Conservation (phyloP, 1,140 invertebrate genomes). For the Zaprionus capensis region DNA sequence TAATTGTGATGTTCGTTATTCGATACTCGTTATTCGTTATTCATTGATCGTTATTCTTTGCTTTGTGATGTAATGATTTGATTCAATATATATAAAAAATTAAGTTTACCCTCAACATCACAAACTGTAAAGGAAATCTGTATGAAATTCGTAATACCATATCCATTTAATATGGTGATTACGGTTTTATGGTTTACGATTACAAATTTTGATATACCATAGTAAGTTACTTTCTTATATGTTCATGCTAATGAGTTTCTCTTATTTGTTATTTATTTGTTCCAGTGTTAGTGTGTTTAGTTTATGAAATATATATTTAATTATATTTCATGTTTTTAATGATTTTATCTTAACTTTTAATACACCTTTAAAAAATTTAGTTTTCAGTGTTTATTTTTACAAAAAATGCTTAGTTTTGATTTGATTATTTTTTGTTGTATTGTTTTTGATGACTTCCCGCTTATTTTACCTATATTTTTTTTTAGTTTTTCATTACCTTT, state of each 20-base stretch:
- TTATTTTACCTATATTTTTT: slow-evolving; percentile 29
- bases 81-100: slow-evolving; percentile 51
- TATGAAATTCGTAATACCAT: slow-evolving; percentile 33
- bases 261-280: slow-evolving; percentile 28
- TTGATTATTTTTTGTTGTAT: slow-evolving; percentile 65
- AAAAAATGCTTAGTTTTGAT: slow-evolving; percentile 76
- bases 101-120: slow-evolving; percentile 52
- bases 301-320: slow-evolving; percentile 45
- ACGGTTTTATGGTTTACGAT: slow-evolving; percentile 49
- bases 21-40: slow-evolving; percentile 7
- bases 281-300: slow-evolving; percentile 26
- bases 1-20: slow-evolving; percentile 31
- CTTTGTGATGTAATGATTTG: slow-evolving; percentile 36
- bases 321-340: slow-evolving; percentile 61
- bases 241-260: slow-evolving; percentile 20
- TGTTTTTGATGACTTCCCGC: slow-evolving; percentile 53
- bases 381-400: slow-evolving; percentile 51
- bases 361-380: slow-evolving; percentile 70
- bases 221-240: background rate
- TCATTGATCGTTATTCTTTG: slow-evolving; percentile 18
- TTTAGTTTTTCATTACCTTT: slow-evolving; percentile 21
- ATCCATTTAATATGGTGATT: slow-evolving; percentile 42
- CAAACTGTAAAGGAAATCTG: slow-evolving; percentile 45
- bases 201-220: slow-evolving; percentile 66
- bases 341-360: slow-evolving; percentile 74